These are phyloP conservation scores for Phoxinus phoxinus DNA, from an alignment of 2,113 vertebrate genomes.

Conservation along the genomic window DNA sequence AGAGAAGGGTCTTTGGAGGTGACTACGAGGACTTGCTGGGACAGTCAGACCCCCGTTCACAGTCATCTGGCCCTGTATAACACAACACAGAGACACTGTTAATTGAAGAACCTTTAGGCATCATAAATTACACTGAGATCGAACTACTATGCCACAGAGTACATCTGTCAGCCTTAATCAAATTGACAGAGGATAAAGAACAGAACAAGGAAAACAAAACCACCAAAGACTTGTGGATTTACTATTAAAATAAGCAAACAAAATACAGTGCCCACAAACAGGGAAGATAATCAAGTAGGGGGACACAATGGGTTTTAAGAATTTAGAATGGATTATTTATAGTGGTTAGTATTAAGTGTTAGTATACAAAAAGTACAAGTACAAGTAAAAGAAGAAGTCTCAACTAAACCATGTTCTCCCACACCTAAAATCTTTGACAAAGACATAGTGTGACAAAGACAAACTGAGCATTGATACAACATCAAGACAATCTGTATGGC, in stretches of 20 bases:
- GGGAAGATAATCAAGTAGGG: background rate
- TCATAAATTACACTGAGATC: background rate
- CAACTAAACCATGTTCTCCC: conserved; percentile 28
- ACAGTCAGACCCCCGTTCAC: conserved; percentile 83
- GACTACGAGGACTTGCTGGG: conserved; percentile 80
- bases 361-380: background rate
- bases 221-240: background rate
- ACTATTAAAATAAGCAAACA: background rate
- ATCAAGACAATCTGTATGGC: conserved; percentile 19
- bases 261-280: background rate
- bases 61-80: conserved; percentile 79
- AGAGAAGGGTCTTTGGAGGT: conserved; percentile 85
- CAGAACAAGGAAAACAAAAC: background rate
- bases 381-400: background rate
- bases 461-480: background rate
- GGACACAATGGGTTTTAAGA: background rate
- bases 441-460: background rate
- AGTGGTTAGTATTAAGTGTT: background rate
- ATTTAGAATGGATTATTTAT: background rate
- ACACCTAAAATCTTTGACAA: conserved; percentile 2
- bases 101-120: background rate
- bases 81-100: conserved; percentile 39
- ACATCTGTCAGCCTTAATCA: background rate
- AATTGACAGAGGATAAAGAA: background rate
- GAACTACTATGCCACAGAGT: background rate